Conservation (phyloP, 2,888 invertebrate species). For the Notodonta ziczac region DNA sequence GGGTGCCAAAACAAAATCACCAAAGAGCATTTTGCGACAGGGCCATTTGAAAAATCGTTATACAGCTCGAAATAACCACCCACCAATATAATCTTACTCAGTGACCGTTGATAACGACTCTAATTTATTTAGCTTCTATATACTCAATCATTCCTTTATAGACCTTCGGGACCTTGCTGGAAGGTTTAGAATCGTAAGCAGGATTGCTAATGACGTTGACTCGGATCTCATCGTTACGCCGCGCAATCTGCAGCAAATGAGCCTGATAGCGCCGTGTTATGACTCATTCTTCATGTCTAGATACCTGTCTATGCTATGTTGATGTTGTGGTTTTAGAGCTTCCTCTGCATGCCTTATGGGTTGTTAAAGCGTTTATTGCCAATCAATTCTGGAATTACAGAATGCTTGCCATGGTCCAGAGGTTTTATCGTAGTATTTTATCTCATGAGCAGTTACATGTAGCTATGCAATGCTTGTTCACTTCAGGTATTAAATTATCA, state of each 20-base stretch:
- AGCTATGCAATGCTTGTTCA: background rate
- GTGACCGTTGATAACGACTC: conserved; percentile 31
- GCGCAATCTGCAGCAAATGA: conserved; percentile 40
- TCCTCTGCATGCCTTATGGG: background rate
- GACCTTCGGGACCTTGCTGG: conserved; percentile 21
- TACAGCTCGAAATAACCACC: conserved; percentile 23
- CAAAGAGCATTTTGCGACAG: background rate
- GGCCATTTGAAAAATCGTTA: conserved; percentile 18
- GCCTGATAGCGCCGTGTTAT: conserved; percentile 19
- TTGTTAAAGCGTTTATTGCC: background rate
- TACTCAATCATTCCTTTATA: conserved; percentile 15
- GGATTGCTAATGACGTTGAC: conserved; percentile 35
- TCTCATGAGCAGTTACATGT: background rate
- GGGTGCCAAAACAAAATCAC: background rate
- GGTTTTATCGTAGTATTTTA: background rate
- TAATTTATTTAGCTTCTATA: conserved; percentile 28
- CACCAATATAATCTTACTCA: conserved; percentile 31
- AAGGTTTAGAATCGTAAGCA: conserved; percentile 26
- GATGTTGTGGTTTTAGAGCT: background rate
- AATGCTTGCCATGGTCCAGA: background rate
- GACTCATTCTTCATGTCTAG: conserved; percentile 39
- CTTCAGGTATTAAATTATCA: too few species aligned
- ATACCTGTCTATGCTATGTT: conserved; percentile 10
- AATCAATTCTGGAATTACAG: background rate
- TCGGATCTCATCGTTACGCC: conserved; percentile 41